A percentile compares a stretch with the other conserved stretches of the same genome.
Conservation (phyloP, 2,113 vertebrate genomes). For the Pelecanus crispus region DNA sequence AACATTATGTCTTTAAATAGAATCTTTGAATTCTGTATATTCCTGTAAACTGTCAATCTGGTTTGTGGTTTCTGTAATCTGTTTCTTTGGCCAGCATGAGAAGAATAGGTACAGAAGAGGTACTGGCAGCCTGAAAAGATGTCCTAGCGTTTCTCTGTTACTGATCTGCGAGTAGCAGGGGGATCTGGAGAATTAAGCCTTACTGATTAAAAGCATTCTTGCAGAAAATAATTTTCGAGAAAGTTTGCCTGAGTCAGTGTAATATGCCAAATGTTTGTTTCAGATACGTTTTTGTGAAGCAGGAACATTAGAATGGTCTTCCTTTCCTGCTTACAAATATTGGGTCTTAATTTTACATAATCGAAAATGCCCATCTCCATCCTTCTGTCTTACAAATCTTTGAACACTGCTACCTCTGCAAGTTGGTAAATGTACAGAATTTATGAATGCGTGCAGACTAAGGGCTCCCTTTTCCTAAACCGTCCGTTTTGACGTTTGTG, state of each 20-base stretch:
- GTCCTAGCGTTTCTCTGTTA: not conserved
- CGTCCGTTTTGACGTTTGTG: fast-evolving
- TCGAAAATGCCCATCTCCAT: not conserved
- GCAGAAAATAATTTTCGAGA: not conserved
- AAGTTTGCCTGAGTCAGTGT: not conserved
- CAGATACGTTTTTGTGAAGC: not conserved
- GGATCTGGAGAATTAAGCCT: not conserved
- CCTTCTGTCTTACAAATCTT: not conserved
- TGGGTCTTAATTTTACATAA: not conserved
- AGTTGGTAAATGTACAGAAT: not conserved
- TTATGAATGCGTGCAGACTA: not conserved
- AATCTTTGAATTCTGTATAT: not conserved
- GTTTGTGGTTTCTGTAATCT: not conserved
- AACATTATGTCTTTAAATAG: not conserved
- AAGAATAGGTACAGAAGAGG: not conserved
- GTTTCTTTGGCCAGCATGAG: not conserved
- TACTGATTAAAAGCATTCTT: not conserved
- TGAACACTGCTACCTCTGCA: not conserved
- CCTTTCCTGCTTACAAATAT: not conserved
- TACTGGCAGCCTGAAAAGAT: not conserved
- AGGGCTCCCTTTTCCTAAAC: not conserved
- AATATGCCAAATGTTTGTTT: not conserved
- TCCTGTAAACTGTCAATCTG: not conserved
- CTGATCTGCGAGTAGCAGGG: fast-evolving
- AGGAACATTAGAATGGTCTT: not conserved